Conservation (phyloP, 2,113 vertebrate species). For the Ginglymostoma cirratum region DNA sequence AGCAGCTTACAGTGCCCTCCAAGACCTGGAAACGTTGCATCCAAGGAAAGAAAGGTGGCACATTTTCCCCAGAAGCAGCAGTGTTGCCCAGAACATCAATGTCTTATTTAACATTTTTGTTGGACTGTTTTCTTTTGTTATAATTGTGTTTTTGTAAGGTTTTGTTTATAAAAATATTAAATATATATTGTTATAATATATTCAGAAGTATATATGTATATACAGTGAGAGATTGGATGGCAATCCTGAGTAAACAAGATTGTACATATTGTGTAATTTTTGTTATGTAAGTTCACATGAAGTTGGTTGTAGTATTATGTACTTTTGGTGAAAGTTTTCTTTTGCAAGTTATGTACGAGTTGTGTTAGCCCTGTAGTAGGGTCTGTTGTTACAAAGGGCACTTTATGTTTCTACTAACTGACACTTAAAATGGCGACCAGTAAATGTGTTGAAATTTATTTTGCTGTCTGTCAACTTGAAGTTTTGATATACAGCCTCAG, state of each 20-base stretch:
- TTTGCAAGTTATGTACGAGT: slow-evolving; percentile 61
- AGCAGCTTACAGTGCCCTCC: slow-evolving; percentile 80
- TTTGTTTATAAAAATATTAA: slow-evolving; percentile 54
- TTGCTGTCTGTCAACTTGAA: slow-evolving; percentile 9
- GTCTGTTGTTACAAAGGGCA: slow-evolving; percentile 76
- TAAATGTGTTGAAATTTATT: slow-evolving; percentile 44
- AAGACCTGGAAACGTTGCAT: slow-evolving; percentile 83
- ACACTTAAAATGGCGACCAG: slow-evolving; percentile 49
- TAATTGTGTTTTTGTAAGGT: slow-evolving; percentile 57
- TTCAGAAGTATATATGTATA: slow-evolving; percentile 71
- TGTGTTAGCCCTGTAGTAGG: slow-evolving; percentile 69
- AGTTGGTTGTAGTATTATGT: slow-evolving; percentile 61
- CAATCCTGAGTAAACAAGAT: slow-evolving; percentile 51
- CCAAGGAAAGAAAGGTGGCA: slow-evolving; percentile 78
- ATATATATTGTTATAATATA: slow-evolving; percentile 75
- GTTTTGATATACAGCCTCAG: slow-evolving; percentile 46
- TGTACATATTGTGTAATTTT: slow-evolving; percentile 57
- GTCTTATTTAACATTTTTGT: slow-evolving; percentile 42
- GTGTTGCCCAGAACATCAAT: slow-evolving; percentile 26
- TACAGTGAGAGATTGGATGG: slow-evolving; percentile 65
- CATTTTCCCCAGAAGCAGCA: slow-evolving; percentile 66
- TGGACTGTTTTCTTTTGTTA: slow-evolving; percentile 53
- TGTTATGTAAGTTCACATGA: slow-evolving; percentile 55
- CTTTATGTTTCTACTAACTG: slow-evolving; percentile 76
- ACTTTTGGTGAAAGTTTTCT: slow-evolving; percentile 55